A percentile compares a stretch with the other conserved stretches of the same genome.
Conservation (phyloP, 2,888 invertebrate species). For the Ariolimax columbianus region DNA sequence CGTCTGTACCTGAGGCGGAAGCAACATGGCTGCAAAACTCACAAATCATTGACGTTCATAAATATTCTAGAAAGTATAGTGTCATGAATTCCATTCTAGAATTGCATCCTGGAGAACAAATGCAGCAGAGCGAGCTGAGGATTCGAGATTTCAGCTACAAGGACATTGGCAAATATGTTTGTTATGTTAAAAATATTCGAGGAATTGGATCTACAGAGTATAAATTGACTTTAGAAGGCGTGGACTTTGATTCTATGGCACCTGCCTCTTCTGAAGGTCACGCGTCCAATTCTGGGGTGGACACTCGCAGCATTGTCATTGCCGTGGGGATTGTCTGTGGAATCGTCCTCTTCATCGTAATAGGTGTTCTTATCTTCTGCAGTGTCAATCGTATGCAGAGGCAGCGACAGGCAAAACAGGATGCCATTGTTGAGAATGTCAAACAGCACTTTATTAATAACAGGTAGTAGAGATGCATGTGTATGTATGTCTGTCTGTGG, state of each 20-base stretch:
- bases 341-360: conserved; percentile 63
- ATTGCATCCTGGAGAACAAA: conserved; percentile 46
- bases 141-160: conserved; percentile 64
- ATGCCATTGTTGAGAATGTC: conserved; percentile 67
- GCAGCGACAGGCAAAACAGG: conserved; percentile 60
- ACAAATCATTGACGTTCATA: conserved; percentile 53
- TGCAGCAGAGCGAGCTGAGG: conserved; percentile 59
- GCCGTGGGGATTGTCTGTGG: conserved; percentile 68
- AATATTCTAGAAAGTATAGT: conserved; percentile 59
- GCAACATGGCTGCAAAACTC: conserved; percentile 66
- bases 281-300: conserved; percentile 45
- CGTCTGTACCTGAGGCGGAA: conserved; percentile 65
- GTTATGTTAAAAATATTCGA: conserved; percentile 66
- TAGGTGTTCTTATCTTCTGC: conserved; percentile 62
- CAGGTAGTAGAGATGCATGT: conserved; percentile 18
- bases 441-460: conserved; percentile 68
- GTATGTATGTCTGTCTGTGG: conserved; percentile 30
- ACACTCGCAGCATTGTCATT: conserved; percentile 60
- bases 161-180: conserved; percentile 70
- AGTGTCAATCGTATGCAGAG: conserved; percentile 59
- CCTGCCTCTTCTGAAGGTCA: conserved; percentile 48
- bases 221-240: conserved; percentile 62
- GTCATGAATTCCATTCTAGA: conserved; percentile 46
- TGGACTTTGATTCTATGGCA: conserved; percentile 54
- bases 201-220: conserved; percentile 62